Conservation (phyloP, 2,888 invertebrate genomes). For the Alcis repandata region DNA sequence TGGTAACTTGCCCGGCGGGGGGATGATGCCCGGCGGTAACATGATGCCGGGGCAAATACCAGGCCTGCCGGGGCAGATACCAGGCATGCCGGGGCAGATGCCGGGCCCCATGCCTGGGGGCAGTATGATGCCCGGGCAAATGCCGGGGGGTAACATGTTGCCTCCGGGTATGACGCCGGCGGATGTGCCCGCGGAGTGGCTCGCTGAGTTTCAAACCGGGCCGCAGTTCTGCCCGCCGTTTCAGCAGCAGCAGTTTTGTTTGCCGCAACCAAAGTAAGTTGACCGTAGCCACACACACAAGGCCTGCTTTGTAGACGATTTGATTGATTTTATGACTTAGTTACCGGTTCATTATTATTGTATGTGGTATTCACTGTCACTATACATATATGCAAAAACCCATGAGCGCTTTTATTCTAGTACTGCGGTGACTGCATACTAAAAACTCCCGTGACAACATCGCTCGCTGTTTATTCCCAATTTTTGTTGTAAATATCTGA, state of each 20-base stretch:
- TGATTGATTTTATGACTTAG: background rate
- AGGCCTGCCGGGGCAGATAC: conserved; percentile 36
- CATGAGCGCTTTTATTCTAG: too few relatives aligned
- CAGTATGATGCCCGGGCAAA: conserved; percentile 38
- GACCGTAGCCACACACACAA: background rate
- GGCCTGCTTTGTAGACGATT: too few relatives aligned
- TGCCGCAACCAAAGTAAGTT: conserved; percentile 80
- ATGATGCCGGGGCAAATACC: conserved; percentile 48
- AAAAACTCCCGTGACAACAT: too few relatives aligned
- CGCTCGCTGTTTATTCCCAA: too few relatives aligned
- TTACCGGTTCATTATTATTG: background rate
- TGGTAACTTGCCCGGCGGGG: conserved; percentile 43
- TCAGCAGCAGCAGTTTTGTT: conserved; percentile 68
- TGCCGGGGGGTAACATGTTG: conserved; percentile 50
- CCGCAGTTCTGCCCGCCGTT: conserved; percentile 72
- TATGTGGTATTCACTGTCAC: too few relatives aligned
- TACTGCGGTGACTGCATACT: too few relatives aligned
- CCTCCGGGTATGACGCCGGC: conserved; percentile 49
- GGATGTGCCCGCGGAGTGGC: conserved; percentile 64
- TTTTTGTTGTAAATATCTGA: too few relatives aligned
- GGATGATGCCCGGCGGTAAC: conserved; percentile 49
- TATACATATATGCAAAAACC: too few relatives aligned
- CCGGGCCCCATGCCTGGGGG: conserved; percentile 25
- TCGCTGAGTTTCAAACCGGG: conserved; percentile 62
- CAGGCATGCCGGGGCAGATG: too few relatives aligned